These are phyloP conservation scores for Nasonia oneida DNA, from an alignment of 2,888 invertebrate species.

Conservation along the genomic window DNA sequence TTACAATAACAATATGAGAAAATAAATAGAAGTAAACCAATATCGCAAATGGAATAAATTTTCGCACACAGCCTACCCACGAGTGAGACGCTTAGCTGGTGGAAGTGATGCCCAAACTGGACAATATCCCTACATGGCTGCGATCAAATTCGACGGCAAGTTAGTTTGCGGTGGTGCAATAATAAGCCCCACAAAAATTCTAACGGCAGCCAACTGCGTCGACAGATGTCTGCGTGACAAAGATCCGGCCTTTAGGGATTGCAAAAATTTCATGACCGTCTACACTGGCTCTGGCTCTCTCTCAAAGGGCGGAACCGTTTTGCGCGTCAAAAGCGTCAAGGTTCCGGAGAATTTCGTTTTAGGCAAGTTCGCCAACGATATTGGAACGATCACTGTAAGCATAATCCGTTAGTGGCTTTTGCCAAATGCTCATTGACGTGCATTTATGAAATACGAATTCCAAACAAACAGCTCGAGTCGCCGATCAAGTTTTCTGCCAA, in stretches of 20 bases:
- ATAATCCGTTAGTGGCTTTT: background rate
- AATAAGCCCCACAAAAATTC: constrained; percentile 14
- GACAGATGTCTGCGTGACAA: background rate
- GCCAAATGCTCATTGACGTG: no score
- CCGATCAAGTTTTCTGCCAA: background rate
- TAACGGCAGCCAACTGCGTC: constrained; percentile 3
- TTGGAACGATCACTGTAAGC: constrained; percentile 31
- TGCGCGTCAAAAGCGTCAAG: constrained; percentile 1
- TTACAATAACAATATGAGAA: background rate
- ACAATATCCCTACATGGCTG: constrained; percentile 17
- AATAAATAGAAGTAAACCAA: background rate
- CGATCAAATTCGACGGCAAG: background rate
- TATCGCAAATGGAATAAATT: background rate
- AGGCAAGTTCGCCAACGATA: background rate
- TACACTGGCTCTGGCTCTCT: background rate
- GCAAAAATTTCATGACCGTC: background rate
- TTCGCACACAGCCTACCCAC: background rate
- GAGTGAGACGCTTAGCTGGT: constrained; percentile 15
- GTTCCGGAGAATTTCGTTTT: background rate
- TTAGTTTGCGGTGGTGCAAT: background rate
- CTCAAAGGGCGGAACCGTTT: background rate
- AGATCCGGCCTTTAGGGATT: background rate
- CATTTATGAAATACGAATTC: background rate
- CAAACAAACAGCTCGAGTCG: constrained; percentile 2
- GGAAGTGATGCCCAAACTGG: background rate